These are phyloP conservation scores for Macrophya annulata DNA, from an alignment of 2,888 invertebrate genomes.

Conservation along the genomic window DNA sequence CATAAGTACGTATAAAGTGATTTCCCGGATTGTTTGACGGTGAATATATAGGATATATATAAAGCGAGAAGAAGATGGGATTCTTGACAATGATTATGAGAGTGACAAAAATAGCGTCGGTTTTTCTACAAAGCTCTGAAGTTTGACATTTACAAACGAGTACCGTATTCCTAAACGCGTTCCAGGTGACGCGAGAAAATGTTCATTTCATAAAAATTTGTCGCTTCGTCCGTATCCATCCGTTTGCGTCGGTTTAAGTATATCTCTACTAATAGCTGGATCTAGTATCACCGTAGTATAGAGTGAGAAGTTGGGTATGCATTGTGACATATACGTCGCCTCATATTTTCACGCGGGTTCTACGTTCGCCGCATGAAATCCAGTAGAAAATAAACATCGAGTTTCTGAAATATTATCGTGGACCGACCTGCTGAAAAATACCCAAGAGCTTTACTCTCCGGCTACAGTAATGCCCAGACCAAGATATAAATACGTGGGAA, in stretches of 20 bases:
- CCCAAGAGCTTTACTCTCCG: constrained; percentile 4
- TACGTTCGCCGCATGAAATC: constrained; percentile 39
- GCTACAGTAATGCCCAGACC: background rate
- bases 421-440: constrained; percentile 47
- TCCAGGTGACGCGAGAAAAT: constrained; percentile 53
- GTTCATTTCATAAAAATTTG: constrained; percentile 54
- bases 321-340: constrained; percentile 33
- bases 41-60: background rate
- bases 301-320: constrained; percentile 16
- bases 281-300: background rate
- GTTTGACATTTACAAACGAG: constrained; percentile 50
- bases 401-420: constrained; percentile 45
- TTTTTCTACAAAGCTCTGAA: constrained; percentile 12
- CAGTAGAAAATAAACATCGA: constrained; percentile 50
- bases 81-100: constrained; percentile 46
- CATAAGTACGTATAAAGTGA: background rate
- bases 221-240: constrained; percentile 52
- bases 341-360: constrained; percentile 50
- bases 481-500: constrained; percentile 46
- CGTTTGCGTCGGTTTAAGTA: constrained; percentile 50
- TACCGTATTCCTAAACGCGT: constrained; percentile 39
- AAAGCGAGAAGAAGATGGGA: background rate
- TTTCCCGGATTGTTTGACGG: background rate
- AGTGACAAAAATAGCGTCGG: constrained; percentile 37
- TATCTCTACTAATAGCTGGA: constrained; percentile 53